phyloP scores from a whole-genome alignment of 2,797 vertebrate species.

The Tympanoctomys barrerae region DNA sequence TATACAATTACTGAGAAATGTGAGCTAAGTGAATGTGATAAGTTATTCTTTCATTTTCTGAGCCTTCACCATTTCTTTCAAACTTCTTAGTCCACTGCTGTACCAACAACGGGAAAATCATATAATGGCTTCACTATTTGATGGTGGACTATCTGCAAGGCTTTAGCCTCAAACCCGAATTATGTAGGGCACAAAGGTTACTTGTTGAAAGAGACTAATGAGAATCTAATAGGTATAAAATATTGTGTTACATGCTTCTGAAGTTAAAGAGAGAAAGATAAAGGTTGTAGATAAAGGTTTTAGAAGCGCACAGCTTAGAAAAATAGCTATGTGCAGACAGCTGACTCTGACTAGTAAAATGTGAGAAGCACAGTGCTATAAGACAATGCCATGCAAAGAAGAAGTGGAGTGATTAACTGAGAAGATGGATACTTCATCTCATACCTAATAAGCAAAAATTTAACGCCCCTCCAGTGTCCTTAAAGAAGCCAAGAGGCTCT shows the following conservation, averaged over 20 bases:
- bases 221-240: constrained; percentile 45
- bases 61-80: background rate
- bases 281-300: constrained; percentile 31
- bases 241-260: background rate
- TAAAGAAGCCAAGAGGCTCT: constrained; percentile 61
- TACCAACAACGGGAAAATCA: background rate
- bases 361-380: background rate
- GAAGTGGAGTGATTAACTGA: constrained; percentile 66
- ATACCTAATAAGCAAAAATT: constrained; percentile 27
- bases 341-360: constrained; percentile 48
- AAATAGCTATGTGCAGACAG: constrained; percentile 50
- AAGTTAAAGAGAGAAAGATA: constrained; percentile 26
- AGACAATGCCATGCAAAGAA: constrained; percentile 43
- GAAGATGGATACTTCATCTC: constrained; percentile 52
- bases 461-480: constrained; percentile 58
- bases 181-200: background rate
- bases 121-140: constrained; percentile 43
- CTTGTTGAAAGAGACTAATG: background rate
- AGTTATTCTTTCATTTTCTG: constrained; percentile 22
- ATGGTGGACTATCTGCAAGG: background rate
- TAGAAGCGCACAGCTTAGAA: background rate
- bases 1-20: background rate
- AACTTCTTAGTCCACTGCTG: background rate
- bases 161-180: background rate
- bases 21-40: background rate